Conservation (phyloP, 2,888 invertebrate genomes). For the Punctoribates punctum region DNA sequence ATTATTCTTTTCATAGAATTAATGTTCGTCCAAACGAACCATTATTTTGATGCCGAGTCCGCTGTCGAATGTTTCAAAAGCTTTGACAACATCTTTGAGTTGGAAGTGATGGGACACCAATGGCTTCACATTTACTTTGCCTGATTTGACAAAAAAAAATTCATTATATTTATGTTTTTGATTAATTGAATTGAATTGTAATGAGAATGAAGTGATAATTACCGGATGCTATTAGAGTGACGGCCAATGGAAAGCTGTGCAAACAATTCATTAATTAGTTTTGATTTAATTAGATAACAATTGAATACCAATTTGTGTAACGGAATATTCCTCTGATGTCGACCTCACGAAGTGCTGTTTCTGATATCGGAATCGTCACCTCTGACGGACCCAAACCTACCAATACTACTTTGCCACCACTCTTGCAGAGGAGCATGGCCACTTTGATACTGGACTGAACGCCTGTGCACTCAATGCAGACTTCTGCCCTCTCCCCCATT, state of each 20-base stretch:
- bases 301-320: slow-evolving; percentile 75
- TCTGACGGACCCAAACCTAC: slow-evolving; percentile 82
- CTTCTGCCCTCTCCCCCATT: slow-evolving; percentile 63
- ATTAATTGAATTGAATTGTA: neutral
- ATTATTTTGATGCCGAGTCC: slow-evolving; percentile 42
- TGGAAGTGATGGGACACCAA: slow-evolving; percentile 77
- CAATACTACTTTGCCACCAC: slow-evolving; percentile 78
- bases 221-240: slow-evolving; percentile 67
- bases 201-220: neutral
- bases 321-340: slow-evolving; percentile 90
- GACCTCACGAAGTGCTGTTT: slow-evolving; percentile 72
- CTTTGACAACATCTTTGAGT: slow-evolving; percentile 70
- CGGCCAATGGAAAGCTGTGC: slow-evolving; percentile 65
- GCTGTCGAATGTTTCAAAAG: slow-evolving; percentile 69
- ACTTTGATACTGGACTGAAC: slow-evolving; percentile 71
- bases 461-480: slow-evolving; percentile 84
- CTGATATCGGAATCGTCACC: slow-evolving; percentile 73
- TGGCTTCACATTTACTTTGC: slow-evolving; percentile 72
- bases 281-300: neutral
- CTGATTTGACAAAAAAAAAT: slow-evolving; percentile 50
- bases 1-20: no score
- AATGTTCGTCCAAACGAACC: slow-evolving; percentile 29
- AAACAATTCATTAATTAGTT: neutral
- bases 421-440: slow-evolving; percentile 72
- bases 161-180: neutral